Evolutionary conservation across 2,888 invertebrate species (phyloP), one percentile per base, ranked within the genome.

Genomic region (Neocrepidodera transversa): DNA sequence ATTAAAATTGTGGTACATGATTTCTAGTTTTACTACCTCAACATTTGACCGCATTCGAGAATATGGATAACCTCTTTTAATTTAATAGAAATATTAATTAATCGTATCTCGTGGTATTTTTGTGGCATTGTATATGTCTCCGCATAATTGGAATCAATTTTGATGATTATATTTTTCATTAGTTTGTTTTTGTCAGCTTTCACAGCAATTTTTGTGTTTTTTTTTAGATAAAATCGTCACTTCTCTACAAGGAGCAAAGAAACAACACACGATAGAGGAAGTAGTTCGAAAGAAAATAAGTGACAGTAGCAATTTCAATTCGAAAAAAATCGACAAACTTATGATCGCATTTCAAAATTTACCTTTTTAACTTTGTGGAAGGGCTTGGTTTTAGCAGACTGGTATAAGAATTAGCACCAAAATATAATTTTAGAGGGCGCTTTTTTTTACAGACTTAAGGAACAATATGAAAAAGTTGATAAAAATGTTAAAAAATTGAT

Each of bases 331-430:
- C 23, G 43, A 43, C 23, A 43, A 43, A 43, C 43, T 43, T 23
- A 47, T 47, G 45, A 47, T 47, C 14, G 45, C 45, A 47, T 16
- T 47, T 28, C 45, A 47, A 47, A 30, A 47, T 26, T 47, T 30
- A 30, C 45, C 45, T n/a, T 2, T 47, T 47, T 30, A 47, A 47
- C 16, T 47, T 47, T 47, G 45, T 47, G 26, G 30, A 47, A 28
- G 45, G 45, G 16, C 28, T 47, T 10, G 45, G 45, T 28, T 47
- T 26, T 47, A 26, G 45, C n/a, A 30, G 30, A 30, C 10, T 30
- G 23, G 5, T 20, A 11, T 26, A 26, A 26, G 23, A 45, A 45
- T 45, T 45, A 45, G 23, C 45, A 26, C 42, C 42, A 42, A 42
- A 18, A 42, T 42, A 42, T 13, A n/a, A n/a, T n/a, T n/a, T n/a